Evolutionary conservation across 2,888 invertebrate species (phyloP).

Genomic region (Dilophus febrilis): DNA sequence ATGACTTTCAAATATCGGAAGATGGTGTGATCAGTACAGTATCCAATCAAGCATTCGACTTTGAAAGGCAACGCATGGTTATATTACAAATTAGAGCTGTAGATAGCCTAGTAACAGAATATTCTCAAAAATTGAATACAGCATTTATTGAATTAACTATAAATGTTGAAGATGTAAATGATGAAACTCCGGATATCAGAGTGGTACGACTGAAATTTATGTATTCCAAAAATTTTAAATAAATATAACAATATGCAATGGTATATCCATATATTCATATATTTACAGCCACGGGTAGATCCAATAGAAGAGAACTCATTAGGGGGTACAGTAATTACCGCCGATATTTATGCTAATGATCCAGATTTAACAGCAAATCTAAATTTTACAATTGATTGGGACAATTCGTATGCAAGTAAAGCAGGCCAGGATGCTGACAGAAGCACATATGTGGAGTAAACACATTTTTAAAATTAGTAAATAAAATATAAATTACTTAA

Average conservation of each 20-base stretch:
- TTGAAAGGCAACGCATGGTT: conserved; percentile 38
- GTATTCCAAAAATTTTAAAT: neutral
- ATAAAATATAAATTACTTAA: too few relatives aligned
- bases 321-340: conserved; percentile 26
- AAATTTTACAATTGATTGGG: conserved; percentile 41
- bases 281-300: conserved; percentile 29
- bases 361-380: conserved; percentile 40
- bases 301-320: conserved; percentile 40
- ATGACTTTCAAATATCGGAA: conserved; percentile 32
- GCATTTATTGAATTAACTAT: conserved; percentile 39
- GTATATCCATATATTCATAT: conserved; percentile 6
- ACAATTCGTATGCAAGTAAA: conserved; percentile 37
- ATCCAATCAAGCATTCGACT: conserved; percentile 39
- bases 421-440: conserved; percentile 27
- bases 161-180: conserved; percentile 50
- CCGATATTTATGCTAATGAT: conserved; percentile 36
- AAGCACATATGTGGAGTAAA: neutral
- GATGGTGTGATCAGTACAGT: conserved; percentile 39
- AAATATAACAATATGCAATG: neutral
- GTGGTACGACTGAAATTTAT: conserved; percentile 32
- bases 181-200: conserved; percentile 47
- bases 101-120: conserved; percentile 31
- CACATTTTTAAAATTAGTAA: too few relatives aligned
- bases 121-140: conserved; percentile 11
- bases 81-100: conserved; percentile 35